phyloP scores from a whole-genome alignment of 2,113 vertebrate species.

The Gymnogyps californianus region DNA sequence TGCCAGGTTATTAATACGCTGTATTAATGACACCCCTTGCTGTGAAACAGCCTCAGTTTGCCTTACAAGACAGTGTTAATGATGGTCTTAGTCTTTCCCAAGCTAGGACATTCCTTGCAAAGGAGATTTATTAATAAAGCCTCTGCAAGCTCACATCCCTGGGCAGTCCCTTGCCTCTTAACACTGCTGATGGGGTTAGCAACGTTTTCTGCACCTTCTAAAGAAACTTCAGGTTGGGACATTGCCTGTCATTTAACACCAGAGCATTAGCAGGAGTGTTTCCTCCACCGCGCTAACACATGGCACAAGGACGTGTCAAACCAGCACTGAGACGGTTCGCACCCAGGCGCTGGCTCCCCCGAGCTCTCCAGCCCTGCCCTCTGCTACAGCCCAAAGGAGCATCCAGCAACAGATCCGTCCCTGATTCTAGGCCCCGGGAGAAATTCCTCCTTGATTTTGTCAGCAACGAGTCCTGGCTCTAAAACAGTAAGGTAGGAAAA shows the following conservation, averaged over 20 bases:
- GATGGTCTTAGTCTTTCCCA: background rate
- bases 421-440: background rate
- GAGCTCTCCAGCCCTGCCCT: background rate
- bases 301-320: background rate
- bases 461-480: background rate
- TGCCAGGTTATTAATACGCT: conserved; percentile 1
- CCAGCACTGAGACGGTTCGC: background rate
- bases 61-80: background rate
- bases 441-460: background rate
- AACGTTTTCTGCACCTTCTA: background rate
- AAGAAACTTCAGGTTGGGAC: background rate
- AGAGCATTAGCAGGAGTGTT: background rate
- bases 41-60: background rate
- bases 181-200: fast-evolving
- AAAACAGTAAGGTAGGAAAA: fast-evolving
- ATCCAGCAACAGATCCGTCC: fast-evolving
- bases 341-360: background rate
- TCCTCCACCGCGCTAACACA: background rate
- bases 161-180: background rate
- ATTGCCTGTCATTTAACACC: background rate
- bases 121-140: background rate
- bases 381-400: background rate
- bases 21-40: background rate
- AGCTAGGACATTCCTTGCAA: background rate
- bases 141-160: background rate